Percentiles rank a stretch among this genome's conserved stretches.
Evolutionary conservation across 2,888 invertebrate genomes (phyloP).

Genomic region (Philaethria dido): DNA sequence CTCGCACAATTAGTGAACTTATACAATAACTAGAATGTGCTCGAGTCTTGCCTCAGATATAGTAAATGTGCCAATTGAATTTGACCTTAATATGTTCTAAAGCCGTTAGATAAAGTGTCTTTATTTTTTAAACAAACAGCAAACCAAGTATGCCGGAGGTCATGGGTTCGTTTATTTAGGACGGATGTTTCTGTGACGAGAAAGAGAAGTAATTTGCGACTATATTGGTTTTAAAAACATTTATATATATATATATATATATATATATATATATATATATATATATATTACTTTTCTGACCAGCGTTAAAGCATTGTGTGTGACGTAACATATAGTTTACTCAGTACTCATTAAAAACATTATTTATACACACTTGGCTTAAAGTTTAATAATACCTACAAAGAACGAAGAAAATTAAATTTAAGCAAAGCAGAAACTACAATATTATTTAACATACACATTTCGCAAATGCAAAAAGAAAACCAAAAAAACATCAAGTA

Average conservation of each 20-base stretch:
- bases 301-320: too few species aligned
- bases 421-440: too few species aligned
- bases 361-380: too few species aligned
- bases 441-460: too few species aligned
- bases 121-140: background rate
- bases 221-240: background rate
- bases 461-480: too few species aligned
- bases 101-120: background rate
- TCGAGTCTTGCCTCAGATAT: slow-evolving; percentile 7
- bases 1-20: slow-evolving; percentile 50
- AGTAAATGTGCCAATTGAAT: slow-evolving; percentile 11
- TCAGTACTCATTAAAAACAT: too few species aligned
- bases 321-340: too few species aligned
- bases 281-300: too few species aligned
- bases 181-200: background rate
- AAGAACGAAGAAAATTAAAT: too few species aligned
- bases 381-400: too few species aligned
- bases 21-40: slow-evolving; percentile 42
- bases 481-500: too few species aligned
- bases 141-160: background rate
- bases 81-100: slow-evolving; percentile 8
- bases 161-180: background rate
- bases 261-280: too few species aligned
- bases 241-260: background rate
- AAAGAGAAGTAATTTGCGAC: background rate